These are phyloP conservation scores for Penaeus japonicus DNA, from an alignment of 1,140 invertebrate species.

Conservation along the genomic window DNA sequence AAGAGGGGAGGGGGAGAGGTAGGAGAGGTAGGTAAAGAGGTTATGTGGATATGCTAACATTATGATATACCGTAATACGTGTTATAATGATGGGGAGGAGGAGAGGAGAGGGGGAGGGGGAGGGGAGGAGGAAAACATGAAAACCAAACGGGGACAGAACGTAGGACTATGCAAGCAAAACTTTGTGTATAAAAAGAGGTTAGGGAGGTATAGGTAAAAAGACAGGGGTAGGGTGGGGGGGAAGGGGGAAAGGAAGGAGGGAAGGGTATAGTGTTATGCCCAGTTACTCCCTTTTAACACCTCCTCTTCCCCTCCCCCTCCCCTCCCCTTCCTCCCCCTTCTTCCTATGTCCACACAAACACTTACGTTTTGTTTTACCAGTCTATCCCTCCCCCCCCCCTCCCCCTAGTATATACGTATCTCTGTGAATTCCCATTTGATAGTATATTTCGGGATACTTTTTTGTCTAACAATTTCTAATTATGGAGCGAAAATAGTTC, in stretches of 20 bases:
- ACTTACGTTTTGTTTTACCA: no score
- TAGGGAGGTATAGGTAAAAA: neutral
- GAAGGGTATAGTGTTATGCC: neutral
- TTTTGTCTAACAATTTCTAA: no score
- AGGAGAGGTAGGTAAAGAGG: neutral
- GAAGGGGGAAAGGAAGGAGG: neutral
- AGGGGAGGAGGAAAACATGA: neutral
- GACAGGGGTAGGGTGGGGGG: neutral
- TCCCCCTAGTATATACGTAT: no score
- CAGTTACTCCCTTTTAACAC: neutral
- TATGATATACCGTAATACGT: neutral
- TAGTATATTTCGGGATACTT: no score
- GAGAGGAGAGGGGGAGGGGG: neutral
- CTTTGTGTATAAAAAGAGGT: neutral
- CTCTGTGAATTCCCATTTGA: no score
- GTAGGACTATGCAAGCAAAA: no score
- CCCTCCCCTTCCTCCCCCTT: neutral
- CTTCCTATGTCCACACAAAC: neutral
- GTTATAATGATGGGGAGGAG: neutral
- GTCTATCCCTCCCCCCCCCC: no score
- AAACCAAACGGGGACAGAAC: neutral
- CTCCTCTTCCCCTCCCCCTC: neutral
- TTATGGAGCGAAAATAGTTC: no score
- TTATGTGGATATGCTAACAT: neutral
- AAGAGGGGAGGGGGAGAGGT: neutral